A percentile compares a stretch with the other conserved stretches of the same genome.
Evolutionary conservation across 1,140 invertebrate genomes (phyloP).

Genomic region (Neodiprion lecontei): DNA sequence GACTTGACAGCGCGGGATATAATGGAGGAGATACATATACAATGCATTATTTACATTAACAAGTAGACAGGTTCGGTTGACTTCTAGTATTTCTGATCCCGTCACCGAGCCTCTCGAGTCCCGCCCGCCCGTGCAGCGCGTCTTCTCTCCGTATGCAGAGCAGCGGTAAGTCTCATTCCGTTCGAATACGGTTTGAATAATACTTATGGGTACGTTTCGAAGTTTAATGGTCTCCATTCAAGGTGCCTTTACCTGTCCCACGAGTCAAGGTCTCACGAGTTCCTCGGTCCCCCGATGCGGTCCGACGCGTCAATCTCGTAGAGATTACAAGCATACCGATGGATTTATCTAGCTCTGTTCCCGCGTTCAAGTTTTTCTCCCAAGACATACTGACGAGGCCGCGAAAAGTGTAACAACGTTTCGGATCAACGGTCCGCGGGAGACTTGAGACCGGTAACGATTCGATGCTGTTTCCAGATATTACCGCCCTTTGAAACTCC

Average conservation of each 20-base stretch:
- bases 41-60: conserved; percentile 6
- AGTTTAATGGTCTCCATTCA: background rate
- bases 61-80: conserved; percentile 1
- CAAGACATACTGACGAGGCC: background rate
- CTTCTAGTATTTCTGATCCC: conserved; percentile 7
- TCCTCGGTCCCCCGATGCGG: background rate
- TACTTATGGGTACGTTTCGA: background rate
- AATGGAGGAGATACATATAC: conserved; percentile 5
- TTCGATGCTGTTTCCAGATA: no score
- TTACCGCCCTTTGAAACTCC: no score
- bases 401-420: background rate
- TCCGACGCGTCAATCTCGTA: background rate
- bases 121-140: background rate
- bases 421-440: background rate
- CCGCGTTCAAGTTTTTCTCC: background rate
- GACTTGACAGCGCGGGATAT: background rate
- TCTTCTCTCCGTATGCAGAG: background rate
- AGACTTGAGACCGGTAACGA: no score
- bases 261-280: conserved; percentile 13
- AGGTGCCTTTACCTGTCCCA: background rate
- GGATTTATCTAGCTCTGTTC: background rate
- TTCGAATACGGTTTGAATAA: background rate
- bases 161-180: conserved; percentile 2
- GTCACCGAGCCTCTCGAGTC: background rate
- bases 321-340: background rate